Evolutionary conservation across 2,113 vertebrate species (phyloP), one percentile per base, ranked within the genome.

Genomic region (Planiliza haematocheilus): DNA sequence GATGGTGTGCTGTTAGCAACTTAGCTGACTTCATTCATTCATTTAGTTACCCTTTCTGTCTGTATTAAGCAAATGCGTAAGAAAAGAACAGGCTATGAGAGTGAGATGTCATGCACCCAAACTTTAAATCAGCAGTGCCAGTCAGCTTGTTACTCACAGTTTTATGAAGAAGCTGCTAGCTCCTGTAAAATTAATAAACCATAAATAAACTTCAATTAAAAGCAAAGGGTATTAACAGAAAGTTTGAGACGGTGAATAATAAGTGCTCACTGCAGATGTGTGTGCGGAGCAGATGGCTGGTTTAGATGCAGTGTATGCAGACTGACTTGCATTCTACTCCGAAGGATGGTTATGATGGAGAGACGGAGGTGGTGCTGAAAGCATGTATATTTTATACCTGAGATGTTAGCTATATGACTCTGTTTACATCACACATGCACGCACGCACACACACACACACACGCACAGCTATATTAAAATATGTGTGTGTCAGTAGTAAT

Each of bases 401-500:
- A 55, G 24, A 41, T 12, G 11, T 5, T 24, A 4, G 42, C 17
- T 39, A 46, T 59, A 37, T 7, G 42, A 70, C 55, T 58, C 38
- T 73, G 41, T 43, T 59, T 56, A 65, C 17, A 50, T 52, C 24
- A 66, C 48, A 57, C 37, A 69, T 48, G 39, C 48, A 53, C 45
- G 51, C 21, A 34, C 46, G 43, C 61, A 53, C 16, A 55, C 49
- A 46, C 39, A 21, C 18, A 46, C 50, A 55, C 38, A 18, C 70
- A 56, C 30, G 37, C n/a, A 16, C 39, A 36, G 24, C 36, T 57
- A 51, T 65, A 68, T 70, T 63, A 74, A 62, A 79, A 68, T 62
- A 43, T 71, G 72, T 73, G 70, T 52, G 62, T 79, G 79, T 85
- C 72, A 75, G 76, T 79, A 61, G 64, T 81, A 78, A 74, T 87